phyloP scores from a whole-genome alignment of 2,113 vertebrate species.

The Oncorhynchus nerka region DNA sequence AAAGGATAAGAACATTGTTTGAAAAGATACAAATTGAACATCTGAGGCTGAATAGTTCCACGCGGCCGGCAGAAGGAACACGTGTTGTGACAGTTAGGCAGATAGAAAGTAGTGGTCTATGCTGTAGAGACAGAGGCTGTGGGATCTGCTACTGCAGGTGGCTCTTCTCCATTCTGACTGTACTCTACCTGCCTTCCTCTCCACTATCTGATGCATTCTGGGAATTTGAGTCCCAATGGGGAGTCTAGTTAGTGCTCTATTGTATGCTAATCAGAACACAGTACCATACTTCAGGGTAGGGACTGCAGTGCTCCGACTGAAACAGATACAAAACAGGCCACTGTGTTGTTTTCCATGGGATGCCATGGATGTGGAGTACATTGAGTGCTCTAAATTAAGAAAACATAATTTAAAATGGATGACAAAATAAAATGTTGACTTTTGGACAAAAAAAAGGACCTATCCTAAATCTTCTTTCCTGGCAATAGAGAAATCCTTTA shows the following conservation, averaged over 20 bases:
- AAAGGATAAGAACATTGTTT: conserved; percentile 33
- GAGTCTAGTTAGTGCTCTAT: no score
- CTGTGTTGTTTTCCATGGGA: conserved; percentile 23
- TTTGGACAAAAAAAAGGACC: not conserved
- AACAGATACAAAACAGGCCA: no score
- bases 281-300: no score
- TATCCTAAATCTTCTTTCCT: not conserved
- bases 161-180: conserved; percentile 4
- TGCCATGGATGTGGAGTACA: not conserved
- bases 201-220: no score
- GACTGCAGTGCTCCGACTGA: no score
- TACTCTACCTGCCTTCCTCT: no score
- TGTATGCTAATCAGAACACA: no score
- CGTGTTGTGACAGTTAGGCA: conserved; percentile 39
- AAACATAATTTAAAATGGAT: conserved; percentile 31
- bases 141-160: conserved; percentile 40
- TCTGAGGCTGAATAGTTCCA: conserved; percentile 44
- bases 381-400: conserved; percentile 58
- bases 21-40: conserved; percentile 34
- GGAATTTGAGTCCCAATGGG: no score
- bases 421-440: not conserved
- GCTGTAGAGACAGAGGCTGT: conserved; percentile 58
- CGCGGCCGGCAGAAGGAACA: conserved; percentile 30
- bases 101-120: conserved; percentile 53
- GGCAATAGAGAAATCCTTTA: not conserved